A percentile compares a stretch with the other conserved stretches of the same genome.
Conservation (phyloP, 2,888 invertebrate genomes). For the Endomychus coccineus region DNA sequence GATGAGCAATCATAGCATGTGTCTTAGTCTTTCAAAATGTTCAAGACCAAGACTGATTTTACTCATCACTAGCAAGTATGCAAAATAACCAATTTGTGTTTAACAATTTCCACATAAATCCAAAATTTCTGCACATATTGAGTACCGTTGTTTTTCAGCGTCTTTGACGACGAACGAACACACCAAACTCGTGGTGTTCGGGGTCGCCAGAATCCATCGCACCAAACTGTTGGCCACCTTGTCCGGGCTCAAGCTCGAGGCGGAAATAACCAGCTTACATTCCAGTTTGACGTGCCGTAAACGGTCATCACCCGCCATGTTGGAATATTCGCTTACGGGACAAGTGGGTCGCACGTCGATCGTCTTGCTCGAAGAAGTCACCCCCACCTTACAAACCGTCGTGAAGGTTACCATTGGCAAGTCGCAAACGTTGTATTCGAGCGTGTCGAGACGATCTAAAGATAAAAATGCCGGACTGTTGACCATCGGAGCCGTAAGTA, state of each 20-base stretch:
- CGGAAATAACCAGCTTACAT: constrained; percentile 86
- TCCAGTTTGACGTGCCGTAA: constrained; percentile 89
- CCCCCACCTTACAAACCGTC: constrained; percentile 88
- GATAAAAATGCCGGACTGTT: constrained; percentile 75
- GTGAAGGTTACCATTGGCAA: constrained; percentile 89
- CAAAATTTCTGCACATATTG: no score
- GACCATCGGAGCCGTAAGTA: constrained; percentile 64
- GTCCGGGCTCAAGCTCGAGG: constrained; percentile 89
- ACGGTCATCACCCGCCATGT: constrained; percentile 58
- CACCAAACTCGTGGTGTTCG: constrained; percentile 76
- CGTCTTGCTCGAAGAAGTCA: constrained; percentile 81
- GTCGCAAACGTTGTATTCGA: constrained; percentile 86
- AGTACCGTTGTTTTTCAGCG: no score
- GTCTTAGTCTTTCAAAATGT: no score
- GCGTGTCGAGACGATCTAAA: constrained; percentile 65
- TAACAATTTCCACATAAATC: no score
- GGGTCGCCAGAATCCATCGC: constrained; percentile 78
- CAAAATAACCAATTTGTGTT: no score
- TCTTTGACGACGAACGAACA: constrained; percentile 53
- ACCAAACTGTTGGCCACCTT: constrained; percentile 82
- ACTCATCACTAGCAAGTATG: no score
- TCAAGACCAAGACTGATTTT: no score
- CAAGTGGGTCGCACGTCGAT: constrained; percentile 90
- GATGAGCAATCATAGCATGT: no score
- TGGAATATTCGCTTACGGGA: constrained; percentile 77